Evolutionary conservation across 2,797 vertebrate species (phyloP).

Genomic region (Mus spretus): DNA sequence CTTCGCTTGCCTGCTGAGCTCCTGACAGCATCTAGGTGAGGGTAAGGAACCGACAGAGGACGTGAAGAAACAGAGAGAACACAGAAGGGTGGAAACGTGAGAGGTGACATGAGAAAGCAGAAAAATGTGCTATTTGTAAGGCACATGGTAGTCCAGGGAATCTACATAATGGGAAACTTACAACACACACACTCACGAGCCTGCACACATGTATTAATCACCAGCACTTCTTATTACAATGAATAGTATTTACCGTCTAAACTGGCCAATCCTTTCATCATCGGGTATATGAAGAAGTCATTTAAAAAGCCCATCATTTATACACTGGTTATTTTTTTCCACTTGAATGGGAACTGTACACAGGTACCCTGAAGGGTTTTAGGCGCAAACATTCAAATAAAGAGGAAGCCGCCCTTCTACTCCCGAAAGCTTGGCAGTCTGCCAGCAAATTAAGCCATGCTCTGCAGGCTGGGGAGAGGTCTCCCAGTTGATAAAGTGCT

Average conservation of each 20-base stretch:
- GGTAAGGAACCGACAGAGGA: background rate
- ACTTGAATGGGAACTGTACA: background rate
- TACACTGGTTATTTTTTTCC: background rate
- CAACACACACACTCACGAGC: background rate
- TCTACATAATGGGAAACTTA: background rate
- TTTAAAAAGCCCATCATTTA: background rate
- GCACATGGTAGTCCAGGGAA: background rate
- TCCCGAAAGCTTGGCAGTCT: slow-evolving; percentile 28
- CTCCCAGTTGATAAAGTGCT: background rate
- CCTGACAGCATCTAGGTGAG: background rate
- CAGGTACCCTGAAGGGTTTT: background rate
- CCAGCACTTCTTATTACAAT: background rate
- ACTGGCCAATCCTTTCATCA: background rate
- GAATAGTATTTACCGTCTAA: background rate
- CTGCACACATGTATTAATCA: background rate
- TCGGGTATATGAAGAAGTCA: background rate
- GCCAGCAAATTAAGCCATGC: slow-evolving; percentile 47
- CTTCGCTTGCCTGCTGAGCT: background rate
- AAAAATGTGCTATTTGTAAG: background rate
- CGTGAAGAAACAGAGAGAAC: background rate
- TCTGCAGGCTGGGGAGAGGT: background rate
- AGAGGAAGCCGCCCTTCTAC: background rate
- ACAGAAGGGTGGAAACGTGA: background rate
- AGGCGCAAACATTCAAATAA: slow-evolving; percentile 31
- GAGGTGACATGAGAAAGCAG: background rate